phyloP scores from a whole-genome alignment of 2,113 vertebrate genomes.

The Melanerpes aurifrons region DNA sequence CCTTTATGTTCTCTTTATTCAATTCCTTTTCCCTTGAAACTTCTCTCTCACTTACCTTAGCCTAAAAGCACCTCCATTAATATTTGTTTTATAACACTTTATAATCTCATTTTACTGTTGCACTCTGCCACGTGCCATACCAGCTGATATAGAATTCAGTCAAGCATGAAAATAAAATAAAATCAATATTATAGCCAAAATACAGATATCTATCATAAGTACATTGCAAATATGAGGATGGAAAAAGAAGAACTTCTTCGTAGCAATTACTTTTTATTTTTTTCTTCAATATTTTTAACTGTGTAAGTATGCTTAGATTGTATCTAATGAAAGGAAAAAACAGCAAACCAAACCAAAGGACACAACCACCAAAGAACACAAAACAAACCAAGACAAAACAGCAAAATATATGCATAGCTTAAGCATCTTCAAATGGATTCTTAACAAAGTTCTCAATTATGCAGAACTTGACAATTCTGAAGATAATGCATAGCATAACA shows the following conservation, averaged over 20 bases:
- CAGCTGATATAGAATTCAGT: not conserved
- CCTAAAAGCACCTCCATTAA: not conserved
- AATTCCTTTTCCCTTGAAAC: not conserved
- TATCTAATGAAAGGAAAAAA: not conserved
- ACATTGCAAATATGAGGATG: not conserved
- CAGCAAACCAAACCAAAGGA: too few species aligned
- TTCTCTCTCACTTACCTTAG: not conserved
- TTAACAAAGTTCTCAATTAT: not conserved
- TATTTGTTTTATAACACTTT: not conserved
- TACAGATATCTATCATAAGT: not conserved
- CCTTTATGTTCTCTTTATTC: not conserved
- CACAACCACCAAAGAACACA: too few species aligned
- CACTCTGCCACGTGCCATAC: not conserved
- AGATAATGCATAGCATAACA: not conserved
- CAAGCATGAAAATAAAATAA: not conserved
- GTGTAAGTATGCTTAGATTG: not conserved
- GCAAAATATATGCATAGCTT: not conserved
- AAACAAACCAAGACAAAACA: not conserved
- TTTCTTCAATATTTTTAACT: not conserved
- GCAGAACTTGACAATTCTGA: not conserved
- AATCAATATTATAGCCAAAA: not conserved
- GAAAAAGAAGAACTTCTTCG: not conserved
- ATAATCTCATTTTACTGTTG: not conserved
- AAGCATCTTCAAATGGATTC: not conserved
- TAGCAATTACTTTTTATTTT: not conserved